phyloP scores from a whole-genome alignment of 2,888 invertebrate species.

The Tanytarsus gracilentus region DNA sequence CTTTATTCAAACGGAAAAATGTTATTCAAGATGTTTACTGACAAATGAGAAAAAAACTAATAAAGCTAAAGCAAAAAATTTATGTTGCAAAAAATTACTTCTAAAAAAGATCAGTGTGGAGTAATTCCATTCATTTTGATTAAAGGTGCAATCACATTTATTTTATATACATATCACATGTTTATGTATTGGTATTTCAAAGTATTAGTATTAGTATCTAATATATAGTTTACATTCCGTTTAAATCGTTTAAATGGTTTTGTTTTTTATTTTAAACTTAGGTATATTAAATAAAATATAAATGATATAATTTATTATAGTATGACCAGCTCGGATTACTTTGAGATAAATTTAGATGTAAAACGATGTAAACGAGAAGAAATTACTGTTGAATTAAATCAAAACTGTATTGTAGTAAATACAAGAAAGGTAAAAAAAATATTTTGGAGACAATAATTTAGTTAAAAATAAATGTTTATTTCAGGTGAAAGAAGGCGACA shows the following conservation, averaged over 20 bases:
- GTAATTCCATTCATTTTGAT: background rate
- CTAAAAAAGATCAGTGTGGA: background rate
- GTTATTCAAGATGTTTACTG: background rate
- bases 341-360: constrained; percentile 12
- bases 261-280: too few relatives aligned
- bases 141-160: background rate
- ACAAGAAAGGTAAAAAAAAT: too few relatives aligned
- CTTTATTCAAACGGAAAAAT: background rate
- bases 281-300: too few relatives aligned
- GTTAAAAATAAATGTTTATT: too few relatives aligned
- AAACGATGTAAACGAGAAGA: constrained; percentile 9
- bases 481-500: too few relatives aligned
- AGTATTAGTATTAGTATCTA: too few relatives aligned
- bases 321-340: background rate
- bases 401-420: background rate
- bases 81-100: background rate
- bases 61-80: background rate
- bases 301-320: too few relatives aligned
- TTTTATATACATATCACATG: background rate
- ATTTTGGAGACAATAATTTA: too few relatives aligned
- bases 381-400: background rate
- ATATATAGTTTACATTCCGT: too few relatives aligned
- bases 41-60: background rate
- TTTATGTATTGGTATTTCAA: too few relatives aligned
- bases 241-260: too few relatives aligned